phyloP scores from a whole-genome alignment of 1,140 invertebrate genomes.

The Chironomus striatipennis region DNA sequence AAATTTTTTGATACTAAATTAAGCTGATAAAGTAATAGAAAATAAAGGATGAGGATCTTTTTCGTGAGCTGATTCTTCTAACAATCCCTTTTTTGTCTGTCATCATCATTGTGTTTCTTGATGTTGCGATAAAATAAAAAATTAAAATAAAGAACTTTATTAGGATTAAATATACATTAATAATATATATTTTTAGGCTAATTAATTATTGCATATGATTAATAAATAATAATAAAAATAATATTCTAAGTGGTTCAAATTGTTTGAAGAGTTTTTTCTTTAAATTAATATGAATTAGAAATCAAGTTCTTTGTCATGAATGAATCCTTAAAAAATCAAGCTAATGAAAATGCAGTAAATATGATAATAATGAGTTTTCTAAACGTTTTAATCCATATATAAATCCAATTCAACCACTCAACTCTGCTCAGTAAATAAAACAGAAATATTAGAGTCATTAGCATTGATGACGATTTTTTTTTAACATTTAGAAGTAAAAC shows the following conservation, averaged over 20 bases:
- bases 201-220: neutral
- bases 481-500: constrained; percentile 15
- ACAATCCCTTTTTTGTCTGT: neutral
- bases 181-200: neutral
- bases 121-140: neutral
- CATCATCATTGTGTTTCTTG: constrained; percentile 7
- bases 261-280: constrained; percentile 14
- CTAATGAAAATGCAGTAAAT: no score
- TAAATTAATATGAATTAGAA: neutral
- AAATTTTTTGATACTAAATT: neutral
- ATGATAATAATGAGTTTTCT: no score
- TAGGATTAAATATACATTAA: neutral
- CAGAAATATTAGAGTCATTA: neutral
- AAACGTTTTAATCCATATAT: no score
- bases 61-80: neutral
- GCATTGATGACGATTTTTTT: neutral
- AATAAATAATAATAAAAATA: neutral
- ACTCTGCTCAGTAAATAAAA: neutral
- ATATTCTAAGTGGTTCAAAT: neutral
- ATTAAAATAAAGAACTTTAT: neutral
- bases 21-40: no score
- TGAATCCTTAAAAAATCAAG: no score
- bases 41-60: neutral
- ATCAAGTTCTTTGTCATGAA: no score
- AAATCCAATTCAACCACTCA: no score